Evolutionary conservation across 2,797 vertebrate genomes (phyloP).

Genomic region (Megaceryle alcyon): DNA sequence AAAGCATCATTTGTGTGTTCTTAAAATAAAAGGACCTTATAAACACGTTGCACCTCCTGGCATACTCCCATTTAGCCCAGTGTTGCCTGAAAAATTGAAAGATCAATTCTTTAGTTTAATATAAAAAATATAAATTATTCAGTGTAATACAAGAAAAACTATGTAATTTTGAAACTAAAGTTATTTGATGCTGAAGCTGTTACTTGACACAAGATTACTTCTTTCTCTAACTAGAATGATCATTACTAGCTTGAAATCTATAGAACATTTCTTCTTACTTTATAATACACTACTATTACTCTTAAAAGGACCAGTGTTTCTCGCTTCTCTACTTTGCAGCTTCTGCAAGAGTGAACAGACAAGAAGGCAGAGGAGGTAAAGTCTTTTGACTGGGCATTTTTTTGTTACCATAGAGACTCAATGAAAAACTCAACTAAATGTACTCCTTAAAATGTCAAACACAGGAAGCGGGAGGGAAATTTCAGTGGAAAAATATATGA

Average conservation of each 20-base stretch:
- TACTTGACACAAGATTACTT: not conserved
- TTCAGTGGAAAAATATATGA: conserved; percentile 60
- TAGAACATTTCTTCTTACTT: not conserved
- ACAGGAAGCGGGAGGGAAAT: conserved; percentile 54
- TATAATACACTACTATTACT: not conserved
- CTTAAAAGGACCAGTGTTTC: not conserved
- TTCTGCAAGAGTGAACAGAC: conserved; percentile 17
- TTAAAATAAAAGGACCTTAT: not conserved
- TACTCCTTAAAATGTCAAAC: conserved; percentile 59
- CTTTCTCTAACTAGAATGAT: not conserved
- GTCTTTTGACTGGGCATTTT: conserved; percentile 53
- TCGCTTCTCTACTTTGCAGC: not conserved
- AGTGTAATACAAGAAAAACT: not conserved
- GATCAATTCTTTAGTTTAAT: not conserved
- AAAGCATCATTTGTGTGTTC: not conserved
- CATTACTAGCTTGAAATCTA: not conserved
- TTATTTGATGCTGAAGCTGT: not conserved
- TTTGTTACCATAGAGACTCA: conserved; percentile 49
- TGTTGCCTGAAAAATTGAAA: not conserved
- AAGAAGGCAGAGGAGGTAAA: conserved; percentile 1
- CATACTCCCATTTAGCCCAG: not conserved
- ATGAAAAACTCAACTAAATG: conserved; percentile 47
- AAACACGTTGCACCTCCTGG: not conserved
- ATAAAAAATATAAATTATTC: not conserved
- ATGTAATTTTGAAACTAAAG: not conserved